A percentile compares a stretch with the other conserved stretches of the same genome.
Conservation (phyloP, 37 sponge, comb jelly and placozoan genomes). For the Spongilla lacustris region DNA sequence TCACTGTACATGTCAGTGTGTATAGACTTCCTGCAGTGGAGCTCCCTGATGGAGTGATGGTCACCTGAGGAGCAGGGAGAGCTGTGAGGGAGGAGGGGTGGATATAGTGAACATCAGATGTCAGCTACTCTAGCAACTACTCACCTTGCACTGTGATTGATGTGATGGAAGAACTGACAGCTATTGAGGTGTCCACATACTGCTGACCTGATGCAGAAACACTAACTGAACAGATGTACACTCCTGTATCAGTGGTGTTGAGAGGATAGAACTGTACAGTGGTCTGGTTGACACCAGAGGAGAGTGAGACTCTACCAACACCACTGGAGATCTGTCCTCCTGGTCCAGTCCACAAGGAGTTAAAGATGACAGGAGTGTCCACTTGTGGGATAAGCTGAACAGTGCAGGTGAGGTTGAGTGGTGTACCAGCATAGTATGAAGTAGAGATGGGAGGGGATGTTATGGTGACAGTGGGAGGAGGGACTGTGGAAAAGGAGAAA, state of each 20-base stretch:
- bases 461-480: not conserved
- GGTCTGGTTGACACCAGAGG: constrained; percentile 1
- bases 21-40: not conserved
- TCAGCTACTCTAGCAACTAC: not conserved
- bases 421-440: not conserved
- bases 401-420: not conserved
- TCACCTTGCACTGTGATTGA: not conserved
- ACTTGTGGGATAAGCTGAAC: not conserved
- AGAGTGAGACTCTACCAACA: not conserved
- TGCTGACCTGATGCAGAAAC: constrained; percentile 1
- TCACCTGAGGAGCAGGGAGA: not conserved
- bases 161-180: not conserved
- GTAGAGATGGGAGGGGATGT: not conserved
- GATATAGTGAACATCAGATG: not conserved
- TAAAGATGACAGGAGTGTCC: not conserved
- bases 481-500: not conserved
- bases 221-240: not conserved
- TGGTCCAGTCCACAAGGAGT: not conserved
- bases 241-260: not conserved
- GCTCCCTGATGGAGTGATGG: constrained; percentile 1
- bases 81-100: not conserved
- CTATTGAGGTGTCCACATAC: not conserved
- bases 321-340: constrained; percentile 1
- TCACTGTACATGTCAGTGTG: constrained; percentile 13
- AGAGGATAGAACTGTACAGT: constrained; percentile 1